phyloP scores from a whole-genome alignment of 2,113 vertebrate genomes.

The Chaetodon auriga region DNA sequence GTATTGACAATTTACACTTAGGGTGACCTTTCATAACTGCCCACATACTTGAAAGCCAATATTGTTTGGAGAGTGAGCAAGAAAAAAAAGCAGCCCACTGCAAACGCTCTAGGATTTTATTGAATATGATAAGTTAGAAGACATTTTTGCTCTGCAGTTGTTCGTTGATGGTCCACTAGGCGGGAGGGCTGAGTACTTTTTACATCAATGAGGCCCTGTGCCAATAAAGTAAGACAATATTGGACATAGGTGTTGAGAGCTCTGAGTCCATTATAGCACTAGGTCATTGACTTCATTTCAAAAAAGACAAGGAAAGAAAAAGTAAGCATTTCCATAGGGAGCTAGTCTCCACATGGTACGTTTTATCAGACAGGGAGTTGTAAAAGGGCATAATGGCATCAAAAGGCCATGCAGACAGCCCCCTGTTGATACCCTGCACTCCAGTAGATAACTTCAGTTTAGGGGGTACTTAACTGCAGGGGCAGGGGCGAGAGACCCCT shows the following conservation, averaged over 20 bases:
- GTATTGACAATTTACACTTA: conserved; percentile 86
- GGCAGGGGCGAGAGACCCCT: conserved; percentile 50
- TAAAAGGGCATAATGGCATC: conserved; percentile 53
- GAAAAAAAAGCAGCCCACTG: conserved; percentile 54
- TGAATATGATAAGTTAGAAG: conserved; percentile 67
- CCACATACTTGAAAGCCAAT: conserved; percentile 79
- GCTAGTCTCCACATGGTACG: conserved; percentile 34
- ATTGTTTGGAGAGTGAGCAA: conserved; percentile 70
- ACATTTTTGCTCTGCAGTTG: conserved; percentile 51
- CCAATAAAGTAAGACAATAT: conserved; percentile 47
- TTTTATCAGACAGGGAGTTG: conserved; percentile 35
- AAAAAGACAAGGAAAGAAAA: not conserved
- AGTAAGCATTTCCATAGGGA: not conserved
- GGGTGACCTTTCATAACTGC: conserved; percentile 83
- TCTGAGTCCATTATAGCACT: conserved; percentile 19
- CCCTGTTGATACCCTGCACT: conserved; percentile 38
- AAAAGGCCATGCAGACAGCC: conserved; percentile 33
- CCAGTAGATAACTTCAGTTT: conserved; percentile 56
- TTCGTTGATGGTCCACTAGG: conserved; percentile 53
- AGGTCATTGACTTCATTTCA: conserved; percentile 28
- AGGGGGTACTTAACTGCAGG: conserved; percentile 44
- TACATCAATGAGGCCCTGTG: conserved; percentile 44
- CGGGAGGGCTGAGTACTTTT: conserved; percentile 48
- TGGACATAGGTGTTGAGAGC: conserved; percentile 37
- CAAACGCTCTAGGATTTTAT: conserved; percentile 68